These are phyloP conservation scores for Haliclystus octoradiatus DNA, from an alignment of 30 jellyfish, hydroid and myxozoan genomes.

Conservation along the genomic window DNA sequence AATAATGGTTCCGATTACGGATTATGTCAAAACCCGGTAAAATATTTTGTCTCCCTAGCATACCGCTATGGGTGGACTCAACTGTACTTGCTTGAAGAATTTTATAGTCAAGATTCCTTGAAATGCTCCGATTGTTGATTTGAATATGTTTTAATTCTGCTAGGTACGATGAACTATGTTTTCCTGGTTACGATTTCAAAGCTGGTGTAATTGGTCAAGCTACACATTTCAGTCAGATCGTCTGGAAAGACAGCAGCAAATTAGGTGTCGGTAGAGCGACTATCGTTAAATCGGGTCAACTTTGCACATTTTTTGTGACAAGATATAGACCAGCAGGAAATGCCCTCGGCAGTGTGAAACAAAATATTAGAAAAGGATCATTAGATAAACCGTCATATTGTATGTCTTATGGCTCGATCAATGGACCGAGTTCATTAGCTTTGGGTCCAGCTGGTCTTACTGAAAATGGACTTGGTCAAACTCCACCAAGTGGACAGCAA, in stretches of 20 bases:
- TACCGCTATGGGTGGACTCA: slow-evolving; percentile 3
- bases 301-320: slow-evolving; percentile 57
- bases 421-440: slow-evolving; percentile 1
- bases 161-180: slow-evolving; percentile 92
- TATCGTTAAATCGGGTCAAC: slow-evolving; percentile 24
- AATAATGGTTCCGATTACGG: too few species aligned
- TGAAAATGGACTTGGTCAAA: slow-evolving; percentile 17
- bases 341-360: slow-evolving; percentile 43
- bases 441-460: slow-evolving; percentile 20
- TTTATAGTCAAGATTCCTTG: background rate
- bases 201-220: slow-evolving; percentile 60
- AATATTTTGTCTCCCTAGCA: too few species aligned
- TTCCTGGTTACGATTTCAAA: slow-evolving; percentile 71
- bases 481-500: slow-evolving; percentile 28
- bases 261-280: slow-evolving; percentile 59
- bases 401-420: slow-evolving; percentile 36
- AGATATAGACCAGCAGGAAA: slow-evolving; percentile 60
- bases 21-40: too few species aligned
- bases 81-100: background rate
- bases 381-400: slow-evolving; percentile 32
- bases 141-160: background rate
- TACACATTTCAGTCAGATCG: slow-evolving; percentile 51
- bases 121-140: background rate
- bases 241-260: slow-evolving; percentile 52
- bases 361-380: slow-evolving; percentile 32